These are phyloP conservation scores for Acanthosepion lycidas DNA, from an alignment of 2,888 invertebrate genomes.

Conservation along the genomic window DNA sequence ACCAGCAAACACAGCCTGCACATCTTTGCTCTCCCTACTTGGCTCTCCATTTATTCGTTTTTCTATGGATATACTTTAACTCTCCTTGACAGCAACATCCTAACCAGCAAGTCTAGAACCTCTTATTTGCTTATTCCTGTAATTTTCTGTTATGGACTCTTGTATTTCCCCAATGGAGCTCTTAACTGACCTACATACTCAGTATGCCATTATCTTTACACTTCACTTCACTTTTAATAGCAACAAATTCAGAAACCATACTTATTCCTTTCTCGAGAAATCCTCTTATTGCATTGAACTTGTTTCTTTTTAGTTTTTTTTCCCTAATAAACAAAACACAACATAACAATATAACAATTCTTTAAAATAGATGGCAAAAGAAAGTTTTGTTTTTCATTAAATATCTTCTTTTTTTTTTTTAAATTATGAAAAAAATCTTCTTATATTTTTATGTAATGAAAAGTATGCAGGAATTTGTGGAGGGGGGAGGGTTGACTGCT, in stretches of 20 bases:
- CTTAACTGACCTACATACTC: neutral
- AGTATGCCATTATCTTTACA: neutral
- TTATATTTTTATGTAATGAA: too few relatives aligned
- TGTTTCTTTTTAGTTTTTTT: neutral
- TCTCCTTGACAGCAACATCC: neutral
- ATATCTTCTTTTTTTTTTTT: too few relatives aligned
- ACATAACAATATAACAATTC: too few relatives aligned
- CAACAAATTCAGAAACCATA: neutral
- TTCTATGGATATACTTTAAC: neutral
- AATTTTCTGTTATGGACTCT: neutral
- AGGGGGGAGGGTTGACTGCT: too few relatives aligned
- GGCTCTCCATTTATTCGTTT: neutral
- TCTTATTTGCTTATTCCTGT: neutral
- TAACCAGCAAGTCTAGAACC: neutral
- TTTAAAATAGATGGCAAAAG: too few relatives aligned
- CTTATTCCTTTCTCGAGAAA: neutral
- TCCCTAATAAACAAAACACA: neutral
- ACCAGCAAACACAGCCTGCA: neutral
- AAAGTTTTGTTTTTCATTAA: too few relatives aligned
- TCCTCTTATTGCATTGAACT: too few relatives aligned
- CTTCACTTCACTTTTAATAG: neutral
- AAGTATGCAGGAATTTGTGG: too few relatives aligned
- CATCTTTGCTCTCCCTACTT: neutral
- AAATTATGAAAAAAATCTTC: too few relatives aligned
- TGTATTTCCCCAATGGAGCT: neutral